These are phyloP conservation scores for Iguana delicatissima DNA, from an alignment of 2,797 vertebrate species.

Conservation along the genomic window DNA sequence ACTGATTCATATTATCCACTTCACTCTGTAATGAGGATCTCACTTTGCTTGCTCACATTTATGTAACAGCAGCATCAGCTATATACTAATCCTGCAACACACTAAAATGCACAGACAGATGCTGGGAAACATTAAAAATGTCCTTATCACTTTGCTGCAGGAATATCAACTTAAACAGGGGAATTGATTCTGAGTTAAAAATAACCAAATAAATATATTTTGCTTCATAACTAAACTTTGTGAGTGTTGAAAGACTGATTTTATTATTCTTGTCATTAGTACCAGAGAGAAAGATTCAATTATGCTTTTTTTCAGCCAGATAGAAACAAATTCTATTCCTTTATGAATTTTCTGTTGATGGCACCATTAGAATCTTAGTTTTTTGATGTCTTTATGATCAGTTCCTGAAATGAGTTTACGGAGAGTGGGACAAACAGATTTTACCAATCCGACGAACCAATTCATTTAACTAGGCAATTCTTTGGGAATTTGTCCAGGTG, in stretches of 20 bases:
- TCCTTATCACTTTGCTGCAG: constrained; percentile 73
- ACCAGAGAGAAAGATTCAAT: constrained; percentile 38
- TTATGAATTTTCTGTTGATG: constrained; percentile 59
- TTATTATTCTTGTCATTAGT: constrained; percentile 67
- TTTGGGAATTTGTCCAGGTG: not conserved
- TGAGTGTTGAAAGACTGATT: constrained; percentile 49
- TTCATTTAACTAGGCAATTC: constrained; percentile 55
- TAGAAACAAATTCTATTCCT: constrained; percentile 64
- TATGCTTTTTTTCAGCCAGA: constrained; percentile 54
- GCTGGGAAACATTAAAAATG: constrained; percentile 65
- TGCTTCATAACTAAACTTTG: constrained; percentile 72
- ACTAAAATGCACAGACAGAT: constrained; percentile 68
- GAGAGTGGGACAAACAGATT: constrained; percentile 50
- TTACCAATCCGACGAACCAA: constrained; percentile 48
- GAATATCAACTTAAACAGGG: constrained; percentile 62
- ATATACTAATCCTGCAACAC: constrained; percentile 65
- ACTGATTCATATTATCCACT: constrained; percentile 74
- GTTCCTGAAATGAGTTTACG: constrained; percentile 27
- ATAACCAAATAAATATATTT: constrained; percentile 61
- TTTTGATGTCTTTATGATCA: constrained; percentile 63
- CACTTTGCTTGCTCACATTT: constrained; percentile 62
- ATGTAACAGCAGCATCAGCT: constrained; percentile 63
- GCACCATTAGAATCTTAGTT: constrained; percentile 63
- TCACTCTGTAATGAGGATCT: constrained; percentile 69
- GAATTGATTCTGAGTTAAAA: constrained; percentile 68